These are phyloP conservation scores for Ostrea denselamellosa DNA, from an alignment of 1,140 invertebrate genomes.

Conservation along the genomic window DNA sequence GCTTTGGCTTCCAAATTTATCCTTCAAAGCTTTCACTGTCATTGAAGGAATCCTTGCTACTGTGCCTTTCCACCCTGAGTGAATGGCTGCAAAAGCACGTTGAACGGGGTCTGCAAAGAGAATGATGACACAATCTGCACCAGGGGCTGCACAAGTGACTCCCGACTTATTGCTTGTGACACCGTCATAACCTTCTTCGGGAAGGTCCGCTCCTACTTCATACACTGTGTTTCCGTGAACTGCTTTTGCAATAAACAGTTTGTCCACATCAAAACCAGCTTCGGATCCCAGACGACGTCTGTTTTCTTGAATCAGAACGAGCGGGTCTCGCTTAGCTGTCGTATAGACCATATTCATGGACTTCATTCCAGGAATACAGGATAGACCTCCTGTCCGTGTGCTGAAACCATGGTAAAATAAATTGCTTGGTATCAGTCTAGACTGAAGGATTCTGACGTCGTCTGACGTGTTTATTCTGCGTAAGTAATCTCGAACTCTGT, in stretches of 20 bases:
- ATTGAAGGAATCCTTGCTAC: slow-evolving; percentile 53
- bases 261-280: slow-evolving; percentile 51
- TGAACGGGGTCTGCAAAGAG: slow-evolving; percentile 65
- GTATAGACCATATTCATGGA: slow-evolving; percentile 61
- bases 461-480: slow-evolving; percentile 25
- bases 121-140: slow-evolving; percentile 65
- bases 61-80: slow-evolving; percentile 65
- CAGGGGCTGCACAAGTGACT: slow-evolving; percentile 62
- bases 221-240: slow-evolving; percentile 61
- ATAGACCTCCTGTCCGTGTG: slow-evolving; percentile 61
- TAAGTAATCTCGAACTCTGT: background rate
- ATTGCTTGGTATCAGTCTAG: slow-evolving; percentile 52
- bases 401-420: slow-evolving; percentile 64
- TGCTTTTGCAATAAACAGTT: slow-evolving; percentile 51
- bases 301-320: slow-evolving; percentile 61
- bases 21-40: slow-evolving; percentile 56
- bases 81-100: slow-evolving; percentile 58
- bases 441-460: slow-evolving; percentile 52
- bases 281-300: slow-evolving; percentile 51
- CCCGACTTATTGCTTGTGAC: slow-evolving; percentile 53
- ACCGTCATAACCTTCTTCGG: slow-evolving; percentile 60
- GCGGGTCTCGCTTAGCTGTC: slow-evolving; percentile 57
- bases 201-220: slow-evolving; percentile 49
- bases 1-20: slow-evolving; percentile 47
- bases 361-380: slow-evolving; percentile 51